These are phyloP conservation scores for Amphilophus citrinellus DNA, from an alignment of 2,113 vertebrate species.

Conservation along the genomic window DNA sequence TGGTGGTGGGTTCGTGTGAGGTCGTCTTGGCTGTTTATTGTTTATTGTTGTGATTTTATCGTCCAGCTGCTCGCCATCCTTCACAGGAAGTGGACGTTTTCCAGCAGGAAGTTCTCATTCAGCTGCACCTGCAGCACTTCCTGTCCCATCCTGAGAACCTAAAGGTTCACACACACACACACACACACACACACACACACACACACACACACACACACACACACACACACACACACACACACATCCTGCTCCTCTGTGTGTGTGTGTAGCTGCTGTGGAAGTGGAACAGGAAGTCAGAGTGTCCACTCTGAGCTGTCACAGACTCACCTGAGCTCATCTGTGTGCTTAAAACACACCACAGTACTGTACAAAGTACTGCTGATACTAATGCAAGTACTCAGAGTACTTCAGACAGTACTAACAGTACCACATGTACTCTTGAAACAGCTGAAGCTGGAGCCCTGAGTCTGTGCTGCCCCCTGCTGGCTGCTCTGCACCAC, in stretches of 20 bases:
- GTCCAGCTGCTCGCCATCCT: not conserved
- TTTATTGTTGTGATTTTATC: slow-evolving; percentile 2
- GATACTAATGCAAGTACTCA: not conserved
- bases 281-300: not conserved
- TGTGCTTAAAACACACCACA: not conserved
- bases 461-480: not conserved
- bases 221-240: not conserved
- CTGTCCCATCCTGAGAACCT: slow-evolving; percentile 9
- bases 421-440: not conserved
- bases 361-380: not conserved
- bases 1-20: not conserved
- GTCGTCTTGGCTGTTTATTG: not conserved
- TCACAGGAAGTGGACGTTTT: not conserved
- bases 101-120: not conserved
- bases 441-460: not conserved
- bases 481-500: not conserved
- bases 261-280: no score
- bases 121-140: slow-evolving; percentile 22
- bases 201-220: not conserved
- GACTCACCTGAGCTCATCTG: not conserved
- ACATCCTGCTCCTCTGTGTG: no score
- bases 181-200: not conserved
- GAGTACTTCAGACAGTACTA: not conserved
- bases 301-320: not conserved
- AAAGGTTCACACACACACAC: not conserved